These are phyloP conservation scores for Choloepus didactylus DNA, from an alignment of 2,797 vertebrate species.

Conservation along the genomic window DNA sequence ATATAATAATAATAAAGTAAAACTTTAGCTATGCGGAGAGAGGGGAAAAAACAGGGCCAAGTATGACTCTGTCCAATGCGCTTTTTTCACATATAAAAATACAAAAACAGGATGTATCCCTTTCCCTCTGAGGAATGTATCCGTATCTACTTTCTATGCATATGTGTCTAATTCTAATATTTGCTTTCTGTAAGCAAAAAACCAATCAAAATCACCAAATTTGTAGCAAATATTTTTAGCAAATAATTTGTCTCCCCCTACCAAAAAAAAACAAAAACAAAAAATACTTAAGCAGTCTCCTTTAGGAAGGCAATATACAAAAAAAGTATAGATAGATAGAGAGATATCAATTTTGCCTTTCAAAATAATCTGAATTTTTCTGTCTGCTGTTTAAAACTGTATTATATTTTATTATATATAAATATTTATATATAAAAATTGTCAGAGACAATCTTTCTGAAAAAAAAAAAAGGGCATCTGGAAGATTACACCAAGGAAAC, in stretches of 20 bases:
- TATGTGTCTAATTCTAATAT: conserved; percentile 62
- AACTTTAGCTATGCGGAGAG: neutral
- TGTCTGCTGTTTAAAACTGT: conserved; percentile 84
- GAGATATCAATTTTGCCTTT: conserved; percentile 74
- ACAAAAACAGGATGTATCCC: neutral
- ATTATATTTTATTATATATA: conserved; percentile 76
- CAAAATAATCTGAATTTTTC: conserved; percentile 82
- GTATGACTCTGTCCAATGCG: neutral
- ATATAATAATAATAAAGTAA: neutral
- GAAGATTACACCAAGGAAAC: conserved; percentile 77
- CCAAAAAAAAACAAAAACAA: conserved; percentile 36
- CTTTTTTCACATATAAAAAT: conserved; percentile 28
- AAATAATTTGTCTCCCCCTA: conserved; percentile 55
- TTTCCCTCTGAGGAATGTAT: conserved; percentile 34
- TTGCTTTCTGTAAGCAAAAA: conserved; percentile 66
- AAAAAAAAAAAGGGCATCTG: conserved; percentile 37
- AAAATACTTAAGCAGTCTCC: neutral
- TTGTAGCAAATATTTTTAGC: conserved; percentile 36
- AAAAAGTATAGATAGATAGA: conserved; percentile 3
- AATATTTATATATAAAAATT: conserved; percentile 41
- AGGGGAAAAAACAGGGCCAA: neutral
- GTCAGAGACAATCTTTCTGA: conserved; percentile 84
- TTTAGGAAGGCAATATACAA: conserved; percentile 56
- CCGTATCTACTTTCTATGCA: conserved; percentile 76
- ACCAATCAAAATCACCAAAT: conserved; percentile 64